Conservation (phyloP, 2,113 vertebrate genomes). For the Leptosomus discolor region DNA sequence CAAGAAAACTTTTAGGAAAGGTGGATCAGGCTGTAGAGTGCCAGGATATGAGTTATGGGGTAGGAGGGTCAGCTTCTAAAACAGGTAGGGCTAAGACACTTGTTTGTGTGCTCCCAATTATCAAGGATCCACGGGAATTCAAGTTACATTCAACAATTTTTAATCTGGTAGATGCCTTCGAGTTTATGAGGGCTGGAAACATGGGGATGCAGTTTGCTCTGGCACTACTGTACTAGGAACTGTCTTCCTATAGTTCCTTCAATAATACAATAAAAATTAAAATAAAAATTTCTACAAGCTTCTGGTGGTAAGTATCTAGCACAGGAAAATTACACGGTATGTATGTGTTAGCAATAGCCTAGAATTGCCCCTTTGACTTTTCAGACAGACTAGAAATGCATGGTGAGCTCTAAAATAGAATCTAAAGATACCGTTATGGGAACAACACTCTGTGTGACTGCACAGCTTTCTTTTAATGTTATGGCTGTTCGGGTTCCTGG, state of each 20-base stretch:
- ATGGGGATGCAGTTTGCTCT: neutral
- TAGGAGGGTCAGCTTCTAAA: neutral
- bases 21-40: neutral
- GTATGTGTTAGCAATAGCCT: neutral
- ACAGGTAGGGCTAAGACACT: neutral
- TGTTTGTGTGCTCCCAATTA: neutral
- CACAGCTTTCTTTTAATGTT: conserved; percentile 61
- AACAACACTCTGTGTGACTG: neutral
- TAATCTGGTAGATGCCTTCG: neutral
- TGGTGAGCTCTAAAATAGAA: neutral
- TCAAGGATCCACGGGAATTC: neutral
- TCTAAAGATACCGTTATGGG: neutral
- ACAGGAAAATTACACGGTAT: neutral
- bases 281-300: neutral
- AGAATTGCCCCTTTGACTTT: neutral
- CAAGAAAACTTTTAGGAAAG: neutral
- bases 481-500: conserved; percentile 99
- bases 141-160: neutral
- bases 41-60: neutral
- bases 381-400: neutral
- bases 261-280: neutral
- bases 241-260: neutral
- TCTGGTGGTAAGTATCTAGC: neutral
- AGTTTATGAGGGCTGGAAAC: neutral
- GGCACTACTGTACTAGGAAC: neutral